Evolutionary conservation across 2,113 vertebrate species (phyloP), one percentile per base, ranked within the genome.

Genomic region (Cololabis saira): DNA sequence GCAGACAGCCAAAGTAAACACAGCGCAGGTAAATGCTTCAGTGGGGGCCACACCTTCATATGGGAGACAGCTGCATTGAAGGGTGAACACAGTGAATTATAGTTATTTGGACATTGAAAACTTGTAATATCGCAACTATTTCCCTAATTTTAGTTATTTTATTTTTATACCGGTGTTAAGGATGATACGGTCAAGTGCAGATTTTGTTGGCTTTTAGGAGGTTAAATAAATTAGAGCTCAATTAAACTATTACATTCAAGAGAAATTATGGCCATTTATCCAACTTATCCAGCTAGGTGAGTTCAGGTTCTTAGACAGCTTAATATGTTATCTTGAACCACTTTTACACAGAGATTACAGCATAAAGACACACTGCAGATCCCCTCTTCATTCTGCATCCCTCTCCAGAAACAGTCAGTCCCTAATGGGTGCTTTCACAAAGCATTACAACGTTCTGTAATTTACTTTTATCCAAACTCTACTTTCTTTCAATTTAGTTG

Each of bases 1-100:
- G 72, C 77, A 45, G 66, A 66, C 76, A 75, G 76, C 83, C 80
- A 87, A 87, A 82, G 69, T 74, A 67, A 84, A 84, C 81, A 85
- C n/a, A 56, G 73, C 1, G 5, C 16, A 71, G 65, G 60, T 68
- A 78, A 87, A 81, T n/a, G 78, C 82, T 76, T 81, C 75, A 78
- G 18, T 74, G 70, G 71, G 53, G 61, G 81, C 58, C 79, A 61
- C 79, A 16, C 84, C 84, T 21, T 62, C 67, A 30, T 22, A 0
- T 64, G 41, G 37, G 64, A 78, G 80, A 67, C 69, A 71, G 60
- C 27, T 22, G 51, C 60, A 73, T 16, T 65, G 27, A 54, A 47
- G 42, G 55, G 56, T 63, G 65, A 81, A 74, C 40, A 69, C 19
- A 44, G 47, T 41, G 55, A 79, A 68, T 72, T 67, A 54, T 21